These are phyloP conservation scores for Netelia virgata DNA, from an alignment of 2,888 invertebrate species.

Conservation along the genomic window DNA sequence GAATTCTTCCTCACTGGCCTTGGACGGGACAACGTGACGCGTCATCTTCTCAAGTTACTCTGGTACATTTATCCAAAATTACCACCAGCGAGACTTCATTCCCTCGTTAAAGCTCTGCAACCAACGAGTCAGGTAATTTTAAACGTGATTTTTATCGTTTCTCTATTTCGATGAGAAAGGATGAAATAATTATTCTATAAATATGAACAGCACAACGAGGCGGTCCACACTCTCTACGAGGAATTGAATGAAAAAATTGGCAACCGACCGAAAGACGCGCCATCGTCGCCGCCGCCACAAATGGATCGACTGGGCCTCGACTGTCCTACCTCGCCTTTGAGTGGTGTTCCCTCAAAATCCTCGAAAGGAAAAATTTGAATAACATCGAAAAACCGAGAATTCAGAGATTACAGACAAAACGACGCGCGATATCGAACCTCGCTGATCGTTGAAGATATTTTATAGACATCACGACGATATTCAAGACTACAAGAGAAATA, in stretches of 20 bases:
- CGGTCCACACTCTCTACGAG: conserved; percentile 92
- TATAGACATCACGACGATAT: conserved; percentile 14
- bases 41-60: conserved; percentile 95
- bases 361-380: conserved; percentile 45
- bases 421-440: not conserved
- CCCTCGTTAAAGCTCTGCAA: conserved; percentile 92
- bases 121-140: conserved; percentile 85
- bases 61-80: conserved; percentile 96
- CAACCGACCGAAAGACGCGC: conserved; percentile 85
- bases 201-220: conserved; percentile 91
- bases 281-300: conserved; percentile 87
- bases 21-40: conserved; percentile 95
- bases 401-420: conserved; percentile 13
- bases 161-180: conserved; percentile 24
- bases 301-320: conserved; percentile 90
- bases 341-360: conserved; percentile 86
- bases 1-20: conserved; percentile 97
- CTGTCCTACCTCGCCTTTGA: conserved; percentile 92
- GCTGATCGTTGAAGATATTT: conserved; percentile 30
- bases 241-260: conserved; percentile 92
- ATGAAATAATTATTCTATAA: conserved; percentile 41
- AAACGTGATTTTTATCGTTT: conserved; percentile 27
- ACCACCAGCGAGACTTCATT: conserved; percentile 91
- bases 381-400: conserved; percentile 16
- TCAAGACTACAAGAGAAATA: not conserved